phyloP scores from a whole-genome alignment of 2,797 vertebrate species.

The Sebastes oblongus region DNA sequence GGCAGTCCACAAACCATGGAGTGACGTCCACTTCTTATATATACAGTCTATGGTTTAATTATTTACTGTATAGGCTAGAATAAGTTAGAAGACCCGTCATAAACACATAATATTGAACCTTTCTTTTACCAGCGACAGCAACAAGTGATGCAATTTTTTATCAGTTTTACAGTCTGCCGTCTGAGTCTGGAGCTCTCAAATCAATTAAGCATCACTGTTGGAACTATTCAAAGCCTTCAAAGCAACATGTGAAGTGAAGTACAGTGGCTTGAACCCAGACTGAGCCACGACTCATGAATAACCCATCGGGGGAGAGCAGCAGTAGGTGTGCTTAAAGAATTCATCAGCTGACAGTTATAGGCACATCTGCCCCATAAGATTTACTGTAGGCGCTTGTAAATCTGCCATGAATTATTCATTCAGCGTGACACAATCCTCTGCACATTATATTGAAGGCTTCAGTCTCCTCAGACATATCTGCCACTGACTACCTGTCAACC shows the following conservation, averaged over 20 bases:
- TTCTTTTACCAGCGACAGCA: constrained; percentile 14
- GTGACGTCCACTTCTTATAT: too few species aligned
- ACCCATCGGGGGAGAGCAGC: constrained; percentile 39
- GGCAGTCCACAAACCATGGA: too few species aligned
- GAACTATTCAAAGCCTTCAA: constrained; percentile 13
- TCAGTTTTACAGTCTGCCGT: neutral
- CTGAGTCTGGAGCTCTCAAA: constrained; percentile 2
- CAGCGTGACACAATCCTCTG: constrained; percentile 21
- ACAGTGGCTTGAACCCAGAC: constrained; percentile 9
- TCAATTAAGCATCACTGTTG: neutral
- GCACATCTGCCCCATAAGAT: constrained; percentile 38
- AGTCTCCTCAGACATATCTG: constrained; percentile 20
- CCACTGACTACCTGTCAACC: constrained; percentile 33
- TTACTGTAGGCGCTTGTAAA: constrained; percentile 51
- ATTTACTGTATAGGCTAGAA: neutral
- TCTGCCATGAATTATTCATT: constrained; percentile 61
- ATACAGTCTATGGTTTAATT: neutral
- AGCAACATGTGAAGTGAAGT: constrained; percentile 24
- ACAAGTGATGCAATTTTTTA: constrained; percentile 1
- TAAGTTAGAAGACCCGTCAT: neutral
- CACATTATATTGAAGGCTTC: constrained; percentile 28
- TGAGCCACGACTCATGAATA: constrained; percentile 55
- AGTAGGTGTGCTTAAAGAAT: constrained; percentile 62
- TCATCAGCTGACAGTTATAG: constrained; percentile 59
- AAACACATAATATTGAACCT: neutral